Percentiles rank a stretch among this genome's conserved stretches.
phyloP scores from a whole-genome alignment of 2,113 vertebrate genomes.

The Calidris pugnax region DNA sequence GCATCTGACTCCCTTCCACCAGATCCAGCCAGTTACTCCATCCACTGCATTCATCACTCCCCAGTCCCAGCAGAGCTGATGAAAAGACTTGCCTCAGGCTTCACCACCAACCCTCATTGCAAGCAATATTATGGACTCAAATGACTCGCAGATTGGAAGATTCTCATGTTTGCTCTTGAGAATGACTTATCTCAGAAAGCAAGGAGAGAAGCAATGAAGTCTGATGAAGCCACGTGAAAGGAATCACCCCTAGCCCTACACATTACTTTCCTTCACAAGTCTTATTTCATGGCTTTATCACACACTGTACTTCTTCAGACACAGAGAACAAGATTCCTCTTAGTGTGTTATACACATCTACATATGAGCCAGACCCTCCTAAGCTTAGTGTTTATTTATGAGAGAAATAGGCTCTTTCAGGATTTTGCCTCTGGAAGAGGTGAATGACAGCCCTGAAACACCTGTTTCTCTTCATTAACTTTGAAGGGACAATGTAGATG shows the following conservation, averaged over 20 bases:
- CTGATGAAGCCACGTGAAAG: neutral
- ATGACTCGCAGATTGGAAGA: neutral
- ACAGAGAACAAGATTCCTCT: neutral
- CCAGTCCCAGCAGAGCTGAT: neutral
- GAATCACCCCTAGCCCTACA: neutral
- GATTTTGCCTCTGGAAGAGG: neutral
- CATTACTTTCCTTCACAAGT: neutral
- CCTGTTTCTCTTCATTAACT: neutral
- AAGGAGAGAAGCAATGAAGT: neutral
- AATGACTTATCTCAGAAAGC: neutral
- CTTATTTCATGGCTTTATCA: neutral
- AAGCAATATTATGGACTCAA: neutral
- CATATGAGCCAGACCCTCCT: neutral
- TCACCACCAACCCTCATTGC: neutral
- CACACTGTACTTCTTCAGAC: neutral
- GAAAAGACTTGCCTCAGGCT: neutral
- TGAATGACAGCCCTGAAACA: neutral
- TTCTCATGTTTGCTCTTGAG: neutral
- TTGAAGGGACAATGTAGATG: accelerated
- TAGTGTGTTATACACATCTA: neutral
- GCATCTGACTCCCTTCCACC: neutral
- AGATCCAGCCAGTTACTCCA: neutral
- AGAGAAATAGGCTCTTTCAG: neutral
- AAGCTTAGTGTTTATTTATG: neutral
- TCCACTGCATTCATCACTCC: neutral